Base-by-base conservation (phyloP, 2,113 vertebrate genomes). In the Chaetorhynchus papuensis region DNA sequence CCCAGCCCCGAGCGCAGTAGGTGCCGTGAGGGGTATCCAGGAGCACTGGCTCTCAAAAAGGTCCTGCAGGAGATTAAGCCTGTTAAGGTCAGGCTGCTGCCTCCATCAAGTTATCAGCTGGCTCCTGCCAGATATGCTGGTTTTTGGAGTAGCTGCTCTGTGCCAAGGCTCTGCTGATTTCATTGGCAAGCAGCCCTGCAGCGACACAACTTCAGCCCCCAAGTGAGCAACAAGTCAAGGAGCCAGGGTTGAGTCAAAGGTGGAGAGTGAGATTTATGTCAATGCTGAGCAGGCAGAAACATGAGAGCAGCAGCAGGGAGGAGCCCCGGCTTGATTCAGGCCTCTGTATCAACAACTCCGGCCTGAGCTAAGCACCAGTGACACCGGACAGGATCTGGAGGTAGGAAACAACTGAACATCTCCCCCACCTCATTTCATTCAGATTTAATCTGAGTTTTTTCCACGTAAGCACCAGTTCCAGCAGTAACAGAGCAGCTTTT, bases 21-120 rank as follows among this genome's bases (percentile, higher is more conserved):
- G 33, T 13, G 39, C 56, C 2, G 1, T 11, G 50, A 59, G 37
- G 21, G 42, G 21, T 4, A 6, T 2, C 35, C 77, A 65, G 33
- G 30, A 2, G 98, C 98, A 47, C 93, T 76, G 91, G 85, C 70
- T 3, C 96, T 98, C 59, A 94, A 97, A 57, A 97, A 98, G 97
- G 98, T 98, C 66, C 35, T 26, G 24, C 4, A 42, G 71, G 50
- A 61, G 5, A 31, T 19, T 19, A 69, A 45, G 50, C 59, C 42
- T 23, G 20, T 13, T 4, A 0, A 17, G 49, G 33, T 72, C 66
- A n/a, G 50, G 54, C 50, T 54, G 54, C 20, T 69, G 78, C 56
- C 47, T 52, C 42, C 18, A 13, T 54, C 52, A 37, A 5, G 30
- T 37, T 24, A 60, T n/a, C 9, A 37, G 45, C 24, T 14, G 33